Conservation (phyloP, 2,113 vertebrate genomes). For the Sinocyclocheilus anophthalmus region DNA sequence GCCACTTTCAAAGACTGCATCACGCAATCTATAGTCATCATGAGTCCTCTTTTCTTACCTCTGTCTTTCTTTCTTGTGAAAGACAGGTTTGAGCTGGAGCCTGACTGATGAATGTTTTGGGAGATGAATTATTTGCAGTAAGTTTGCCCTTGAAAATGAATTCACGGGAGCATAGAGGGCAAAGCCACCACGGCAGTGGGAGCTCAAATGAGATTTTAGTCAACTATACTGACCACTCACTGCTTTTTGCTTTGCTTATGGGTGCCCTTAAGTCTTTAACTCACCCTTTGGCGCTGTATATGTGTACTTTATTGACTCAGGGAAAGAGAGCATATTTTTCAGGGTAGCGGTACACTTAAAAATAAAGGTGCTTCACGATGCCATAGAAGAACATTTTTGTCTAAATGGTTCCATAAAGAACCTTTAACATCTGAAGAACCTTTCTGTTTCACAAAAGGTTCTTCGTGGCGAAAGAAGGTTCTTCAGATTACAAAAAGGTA, state of each 20-base stretch:
- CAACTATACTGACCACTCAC: slow-evolving; percentile 50
- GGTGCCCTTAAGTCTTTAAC: slow-evolving; percentile 43
- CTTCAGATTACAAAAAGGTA: too few relatives aligned
- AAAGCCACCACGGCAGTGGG: slow-evolving; percentile 49
- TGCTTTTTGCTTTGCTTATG: slow-evolving; percentile 25
- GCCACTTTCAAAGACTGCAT: slow-evolving; percentile 55
- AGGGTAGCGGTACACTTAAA: slow-evolving; percentile 1
- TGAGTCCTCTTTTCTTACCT: slow-evolving; percentile 55
- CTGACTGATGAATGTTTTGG: slow-evolving; percentile 67
- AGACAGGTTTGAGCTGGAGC: slow-evolving; percentile 63
- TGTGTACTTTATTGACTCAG: slow-evolving; percentile 49
- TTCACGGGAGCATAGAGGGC: slow-evolving; percentile 64
- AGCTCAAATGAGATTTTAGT: slow-evolving; percentile 61
- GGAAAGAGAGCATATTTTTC: slow-evolving; percentile 36
- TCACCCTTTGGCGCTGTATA: slow-evolving; percentile 19
- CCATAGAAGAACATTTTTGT: too few relatives aligned
- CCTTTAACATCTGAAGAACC: too few relatives aligned
- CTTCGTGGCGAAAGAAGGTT: too few relatives aligned
- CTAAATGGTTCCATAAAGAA: too few relatives aligned
- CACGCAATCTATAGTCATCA: slow-evolving; percentile 66
- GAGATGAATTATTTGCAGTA: slow-evolving; percentile 73
- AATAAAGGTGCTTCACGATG: too few relatives aligned
- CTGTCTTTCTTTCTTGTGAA: slow-evolving; percentile 51
- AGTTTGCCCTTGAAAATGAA: slow-evolving; percentile 72
- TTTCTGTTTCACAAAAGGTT: too few relatives aligned